phyloP scores from a whole-genome alignment of 37 sponge, comb jelly and placozoan genomes.

The Halisarca cf. caerulea region DNA sequence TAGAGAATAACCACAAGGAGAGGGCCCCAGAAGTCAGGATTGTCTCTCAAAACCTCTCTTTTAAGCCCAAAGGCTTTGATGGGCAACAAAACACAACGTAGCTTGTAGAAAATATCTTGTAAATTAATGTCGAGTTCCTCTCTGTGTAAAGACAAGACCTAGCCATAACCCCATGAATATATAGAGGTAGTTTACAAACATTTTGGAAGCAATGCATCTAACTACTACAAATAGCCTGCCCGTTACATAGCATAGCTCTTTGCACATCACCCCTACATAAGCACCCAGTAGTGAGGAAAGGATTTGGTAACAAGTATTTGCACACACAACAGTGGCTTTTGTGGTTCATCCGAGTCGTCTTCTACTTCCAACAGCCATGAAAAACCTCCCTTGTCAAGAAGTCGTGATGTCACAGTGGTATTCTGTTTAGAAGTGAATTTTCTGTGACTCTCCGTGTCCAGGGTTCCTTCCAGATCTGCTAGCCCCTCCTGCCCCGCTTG shows the following conservation, averaged over 20 bases:
- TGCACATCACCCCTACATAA: too few species aligned
- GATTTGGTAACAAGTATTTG: too few species aligned
- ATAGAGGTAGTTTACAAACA: too few species aligned
- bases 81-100: constrained; percentile 86
- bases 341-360: constrained; percentile 65
- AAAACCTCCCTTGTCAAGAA: constrained; percentile 75
- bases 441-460: constrained; percentile 16
- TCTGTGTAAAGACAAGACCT: constrained; percentile 27
- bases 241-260: too few species aligned
- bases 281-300: too few species aligned
- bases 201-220: constrained; percentile 4
- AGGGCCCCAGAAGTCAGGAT: constrained; percentile 95
- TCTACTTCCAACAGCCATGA: constrained; percentile 91
- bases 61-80: constrained; percentile 61
- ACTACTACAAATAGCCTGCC: too few species aligned
- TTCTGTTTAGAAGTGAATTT: neutral
- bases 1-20: constrained; percentile 82
- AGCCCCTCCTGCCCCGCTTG: too few species aligned
- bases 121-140: constrained; percentile 91
- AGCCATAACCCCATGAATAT: too few species aligned
- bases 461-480: neutral
- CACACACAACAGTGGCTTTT: constrained; percentile 74
- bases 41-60: constrained; percentile 71
- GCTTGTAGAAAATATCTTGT: constrained; percentile 87
- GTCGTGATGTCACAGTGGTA: constrained; percentile 32